Base-by-base conservation (phyloP, 2,888 invertebrate genomes). In the Amphimallon solstitiale region DNA sequence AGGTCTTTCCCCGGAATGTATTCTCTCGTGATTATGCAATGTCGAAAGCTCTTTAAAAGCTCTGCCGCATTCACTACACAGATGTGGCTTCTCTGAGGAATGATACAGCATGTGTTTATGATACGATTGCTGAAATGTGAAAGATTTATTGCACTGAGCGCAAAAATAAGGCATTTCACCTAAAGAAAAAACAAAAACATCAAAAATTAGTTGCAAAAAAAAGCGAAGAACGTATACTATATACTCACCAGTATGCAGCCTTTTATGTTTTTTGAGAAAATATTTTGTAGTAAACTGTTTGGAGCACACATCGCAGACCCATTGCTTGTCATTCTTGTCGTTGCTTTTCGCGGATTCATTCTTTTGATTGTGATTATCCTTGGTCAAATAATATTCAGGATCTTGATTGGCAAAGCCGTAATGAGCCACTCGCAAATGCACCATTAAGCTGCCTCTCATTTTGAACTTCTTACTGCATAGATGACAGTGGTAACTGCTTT, bases 81-180 rank as follows among this genome's bases (percentile, higher is more conserved):
- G 86, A 68, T 86, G 85, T 0, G 94, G 94, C 76, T 94, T 94
- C 74, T 94, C 93, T 75, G 93, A 92, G 68, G 91, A 92, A 78
- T 94, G 94, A 78, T 94, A 94, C 56, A 94, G 84, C 77, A 93
- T 87, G 82, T 94, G 94, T 78, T 94, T 94, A 80, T 94, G 94
- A 81, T 92, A 94, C 0, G 94, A 94, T 76, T 94, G 94, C 83
- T 94, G 94, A 83, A 94, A 94, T 54, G 94, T 94, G 81, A 94
- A 94, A 9, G 91, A 92, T 80, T 93, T 92, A 71, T 90, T 90
- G 78, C 94, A 94, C 73, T 91, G 89, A 51, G 86, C 85, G 77
- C 94, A 94, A 17, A 89, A 89, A 78, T 94, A 94, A 0, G 94
- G 94, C 86, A 93, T 94, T 85, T 94, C 94, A 66, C 94, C 93